phyloP scores from a whole-genome alignment of 2,888 invertebrate genomes.

The Hyposoter didymator region DNA sequence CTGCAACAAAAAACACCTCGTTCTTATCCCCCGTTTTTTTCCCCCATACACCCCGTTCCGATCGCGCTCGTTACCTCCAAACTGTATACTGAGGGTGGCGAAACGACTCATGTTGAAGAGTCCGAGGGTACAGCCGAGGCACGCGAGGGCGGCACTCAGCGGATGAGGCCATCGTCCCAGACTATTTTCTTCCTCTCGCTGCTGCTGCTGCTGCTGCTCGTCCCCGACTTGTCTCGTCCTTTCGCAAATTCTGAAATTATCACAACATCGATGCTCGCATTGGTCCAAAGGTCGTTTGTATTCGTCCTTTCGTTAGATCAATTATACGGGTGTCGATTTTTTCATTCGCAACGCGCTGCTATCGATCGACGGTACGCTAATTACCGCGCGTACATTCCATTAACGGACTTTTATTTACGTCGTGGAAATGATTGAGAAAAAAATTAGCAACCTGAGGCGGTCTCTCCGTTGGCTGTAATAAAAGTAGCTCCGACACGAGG shows the following conservation, averaged over 20 bases:
- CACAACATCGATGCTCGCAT: background rate
- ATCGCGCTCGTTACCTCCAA: conserved; percentile 88
- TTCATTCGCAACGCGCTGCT: background rate
- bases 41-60: too few relatives aligned
- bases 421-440: too few relatives aligned
- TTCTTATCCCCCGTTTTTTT: too few relatives aligned
- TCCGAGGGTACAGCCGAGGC: conserved; percentile 94
- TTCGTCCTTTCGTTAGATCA: too few relatives aligned
- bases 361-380: too few relatives aligned
- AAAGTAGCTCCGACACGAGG: conserved; percentile 80
- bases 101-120: conserved; percentile 95
- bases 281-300: too few relatives aligned
- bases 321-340: background rate
- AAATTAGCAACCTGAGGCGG: conserved; percentile 75
- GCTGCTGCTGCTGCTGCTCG: conserved; percentile 82
- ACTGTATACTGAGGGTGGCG: conserved; percentile 93
- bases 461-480: conserved; percentile 82
- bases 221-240: conserved; percentile 83
- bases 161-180: conserved; percentile 89
- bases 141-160: conserved; percentile 92
- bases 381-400: too few relatives aligned
- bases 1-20: too few relatives aligned
- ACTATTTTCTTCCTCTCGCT: conserved; percentile 84
- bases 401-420: too few relatives aligned
- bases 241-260: conserved; percentile 85